Evolutionary conservation across 2,113 vertebrate genomes (phyloP).

Genomic region (Anser brachyrhynchus): DNA sequence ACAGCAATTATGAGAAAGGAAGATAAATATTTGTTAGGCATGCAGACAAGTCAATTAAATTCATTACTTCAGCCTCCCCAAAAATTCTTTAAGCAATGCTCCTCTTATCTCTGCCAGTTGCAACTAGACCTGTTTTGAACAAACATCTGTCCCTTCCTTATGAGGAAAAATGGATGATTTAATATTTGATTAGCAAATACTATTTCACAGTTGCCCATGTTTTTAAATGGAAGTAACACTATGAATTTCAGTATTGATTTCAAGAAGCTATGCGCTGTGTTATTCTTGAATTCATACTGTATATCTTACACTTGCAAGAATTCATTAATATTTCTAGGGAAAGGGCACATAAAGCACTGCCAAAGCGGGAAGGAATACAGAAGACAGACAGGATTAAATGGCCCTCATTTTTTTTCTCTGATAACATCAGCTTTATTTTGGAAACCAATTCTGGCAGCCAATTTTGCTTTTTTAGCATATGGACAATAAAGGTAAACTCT

Average conservation of each 20-base stretch:
- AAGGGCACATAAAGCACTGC: not conserved
- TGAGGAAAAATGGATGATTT: not conserved
- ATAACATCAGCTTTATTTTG: not conserved
- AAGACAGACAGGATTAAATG: not conserved
- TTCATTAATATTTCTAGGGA: not conserved
- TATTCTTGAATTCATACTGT: not conserved
- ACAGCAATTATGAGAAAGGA: not conserved
- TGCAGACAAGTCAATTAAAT: not conserved
- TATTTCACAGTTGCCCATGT: not conserved
- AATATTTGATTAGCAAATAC: not conserved
- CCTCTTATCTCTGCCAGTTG: not conserved
- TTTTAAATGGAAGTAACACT: not conserved
- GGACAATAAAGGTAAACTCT: not conserved
- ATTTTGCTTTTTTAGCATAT: not conserved
- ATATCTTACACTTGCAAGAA: not conserved
- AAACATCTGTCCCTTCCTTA: not conserved
- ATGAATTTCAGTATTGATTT: not conserved
- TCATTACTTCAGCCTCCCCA: not conserved
- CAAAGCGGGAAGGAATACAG: not conserved
- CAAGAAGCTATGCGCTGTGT: not conserved
- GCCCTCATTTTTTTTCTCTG: not conserved
- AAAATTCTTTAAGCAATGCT: not conserved
- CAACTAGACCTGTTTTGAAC: not conserved
- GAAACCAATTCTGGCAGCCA: not conserved
- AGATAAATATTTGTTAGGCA: not conserved